A percentile compares a stretch with the other conserved stretches of the same genome.
Conservation (phyloP, 2,888 invertebrate genomes). For the Oxytorus armatus region DNA sequence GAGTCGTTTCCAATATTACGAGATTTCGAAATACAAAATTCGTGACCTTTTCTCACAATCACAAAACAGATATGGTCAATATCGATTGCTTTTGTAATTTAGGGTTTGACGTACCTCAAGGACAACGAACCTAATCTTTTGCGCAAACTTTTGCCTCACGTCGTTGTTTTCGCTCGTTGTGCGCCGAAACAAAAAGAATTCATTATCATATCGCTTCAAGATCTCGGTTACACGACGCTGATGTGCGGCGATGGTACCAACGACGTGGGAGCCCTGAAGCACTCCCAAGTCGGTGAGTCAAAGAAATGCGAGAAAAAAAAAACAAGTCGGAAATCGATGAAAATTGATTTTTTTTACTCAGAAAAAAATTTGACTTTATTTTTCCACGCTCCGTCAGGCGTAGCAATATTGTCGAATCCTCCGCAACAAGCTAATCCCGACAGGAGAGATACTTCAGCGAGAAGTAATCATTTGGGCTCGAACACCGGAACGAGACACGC, state of each 20-base stretch:
- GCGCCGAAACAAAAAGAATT: conserved; percentile 99
- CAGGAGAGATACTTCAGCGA: conserved; percentile 67
- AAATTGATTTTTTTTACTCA: too few relatives aligned
- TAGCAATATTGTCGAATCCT: conserved; percentile 94
- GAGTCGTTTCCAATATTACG: too few relatives aligned
- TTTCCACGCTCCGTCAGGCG: conserved; percentile 86
- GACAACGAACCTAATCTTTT: conserved; percentile 88
- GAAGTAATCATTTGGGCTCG: conserved; percentile 50
- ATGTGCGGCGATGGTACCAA: conserved; percentile 99
- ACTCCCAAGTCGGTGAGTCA: conserved; percentile 94
- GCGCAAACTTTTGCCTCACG: conserved; percentile 91
- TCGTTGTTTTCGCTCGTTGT: conserved; percentile 97
- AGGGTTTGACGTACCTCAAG: conserved; percentile 90
- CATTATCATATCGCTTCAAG: conserved; percentile 95
- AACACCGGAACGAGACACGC: conserved; percentile 73
- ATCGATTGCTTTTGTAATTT: conserved; percentile 63
- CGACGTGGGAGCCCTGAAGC: conserved; percentile 99
- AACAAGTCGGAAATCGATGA: background rate
- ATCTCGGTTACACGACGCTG: conserved; percentile 94
- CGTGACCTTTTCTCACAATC: too few relatives aligned
- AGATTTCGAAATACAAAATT: too few relatives aligned
- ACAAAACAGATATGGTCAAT: too few relatives aligned
- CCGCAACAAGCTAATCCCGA: conserved; percentile 86
- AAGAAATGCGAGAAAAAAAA: conserved; percentile 7
- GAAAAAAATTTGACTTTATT: too few relatives aligned